Evolutionary conservation across 1,140 invertebrate genomes (phyloP).

Genomic region (Gonioctena quinquepunctata): DNA sequence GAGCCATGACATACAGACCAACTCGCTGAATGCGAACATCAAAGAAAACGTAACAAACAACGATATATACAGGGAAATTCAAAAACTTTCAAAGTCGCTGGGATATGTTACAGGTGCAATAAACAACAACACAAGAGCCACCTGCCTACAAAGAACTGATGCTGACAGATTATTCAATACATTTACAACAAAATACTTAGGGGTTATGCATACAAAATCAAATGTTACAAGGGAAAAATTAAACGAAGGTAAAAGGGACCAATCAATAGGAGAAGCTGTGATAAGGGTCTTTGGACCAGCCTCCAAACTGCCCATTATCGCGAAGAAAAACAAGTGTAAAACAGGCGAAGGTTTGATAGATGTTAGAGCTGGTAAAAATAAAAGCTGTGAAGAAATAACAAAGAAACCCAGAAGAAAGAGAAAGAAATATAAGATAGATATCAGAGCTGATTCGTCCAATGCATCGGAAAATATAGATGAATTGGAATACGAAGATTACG

Average conservation of each 20-base stretch:
- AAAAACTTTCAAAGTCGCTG: background rate
- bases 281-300: background rate
- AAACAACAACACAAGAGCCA: background rate
- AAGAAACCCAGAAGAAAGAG: conserved; percentile 1
- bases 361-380: background rate
- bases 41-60: conserved; percentile 1
- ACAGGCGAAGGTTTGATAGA: background rate
- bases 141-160: background rate
- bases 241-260: background rate
- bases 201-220: background rate
- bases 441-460: background rate
- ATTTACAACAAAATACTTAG: background rate
- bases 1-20: background rate
- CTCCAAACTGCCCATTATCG: background rate
- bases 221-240: background rate
- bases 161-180: background rate
- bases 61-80: conserved; percentile 1
- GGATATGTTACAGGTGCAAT: background rate
- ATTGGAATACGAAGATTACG: background rate
- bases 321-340: background rate
- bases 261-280: background rate
- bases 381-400: background rate
- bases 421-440: conserved; percentile 15
- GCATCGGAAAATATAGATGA: background rate
- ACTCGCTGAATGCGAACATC: background rate